A percentile compares a stretch with the other conserved stretches of the same genome.
phyloP scores from a whole-genome alignment of 2,113 vertebrate genomes.

The Aplodontia rufa region DNA sequence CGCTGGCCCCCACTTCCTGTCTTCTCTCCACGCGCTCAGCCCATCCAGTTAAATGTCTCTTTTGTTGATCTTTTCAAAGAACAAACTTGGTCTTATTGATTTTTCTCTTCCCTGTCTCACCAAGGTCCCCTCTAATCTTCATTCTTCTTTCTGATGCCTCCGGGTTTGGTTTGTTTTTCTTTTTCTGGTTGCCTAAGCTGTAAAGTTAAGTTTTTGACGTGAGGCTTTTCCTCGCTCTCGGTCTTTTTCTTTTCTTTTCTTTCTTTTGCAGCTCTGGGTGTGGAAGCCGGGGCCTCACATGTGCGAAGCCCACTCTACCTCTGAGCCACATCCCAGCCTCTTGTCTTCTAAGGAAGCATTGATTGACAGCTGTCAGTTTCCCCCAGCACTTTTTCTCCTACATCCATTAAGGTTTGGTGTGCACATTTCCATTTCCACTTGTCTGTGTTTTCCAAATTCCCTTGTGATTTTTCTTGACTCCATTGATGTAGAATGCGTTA shows the following conservation, averaged over 20 bases:
- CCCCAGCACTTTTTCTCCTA: not conserved
- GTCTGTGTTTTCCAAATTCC: not conserved
- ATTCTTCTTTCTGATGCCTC: not conserved
- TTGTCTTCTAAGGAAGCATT: not conserved
- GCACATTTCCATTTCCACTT: not conserved
- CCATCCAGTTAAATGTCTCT: not conserved
- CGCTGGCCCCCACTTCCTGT: not conserved
- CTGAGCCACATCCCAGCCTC: too few relatives aligned
- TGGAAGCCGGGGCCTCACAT: too few relatives aligned
- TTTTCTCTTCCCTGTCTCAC: not conserved
- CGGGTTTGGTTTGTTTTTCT: not conserved
- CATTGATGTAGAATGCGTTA: not conserved
- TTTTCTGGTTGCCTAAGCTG: not conserved
- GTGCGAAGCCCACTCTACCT: too few relatives aligned
- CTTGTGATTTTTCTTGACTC: not conserved
- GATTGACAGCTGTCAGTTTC: not conserved
- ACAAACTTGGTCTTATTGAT: not conserved
- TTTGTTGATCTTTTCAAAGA: not conserved
- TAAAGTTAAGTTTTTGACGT: not conserved
- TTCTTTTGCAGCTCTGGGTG: not conserved
- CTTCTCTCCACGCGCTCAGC: not conserved
- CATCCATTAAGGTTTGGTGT: not conserved
- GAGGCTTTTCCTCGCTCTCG: not conserved
- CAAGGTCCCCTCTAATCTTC: not conserved
- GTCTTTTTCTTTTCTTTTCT: not conserved